Percentiles rank a stretch among this genome's conserved stretches.
phyloP scores from a whole-genome alignment of 2,797 vertebrate genomes.

The Momotus momota region DNA sequence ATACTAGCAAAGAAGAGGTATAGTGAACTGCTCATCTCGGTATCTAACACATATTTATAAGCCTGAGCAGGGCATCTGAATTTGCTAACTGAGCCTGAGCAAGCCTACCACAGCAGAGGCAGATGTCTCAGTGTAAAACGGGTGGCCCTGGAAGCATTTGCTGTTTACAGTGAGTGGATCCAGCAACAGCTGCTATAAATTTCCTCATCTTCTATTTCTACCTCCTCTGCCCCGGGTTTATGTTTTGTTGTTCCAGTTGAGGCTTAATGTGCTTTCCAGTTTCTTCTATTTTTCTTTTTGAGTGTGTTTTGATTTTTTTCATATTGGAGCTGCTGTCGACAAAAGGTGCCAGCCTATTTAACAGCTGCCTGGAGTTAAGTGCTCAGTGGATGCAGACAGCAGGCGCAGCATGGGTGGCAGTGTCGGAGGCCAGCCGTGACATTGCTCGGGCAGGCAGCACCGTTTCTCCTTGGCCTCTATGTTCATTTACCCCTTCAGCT shows the following conservation, averaged over 20 bases:
- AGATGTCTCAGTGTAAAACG: neutral
- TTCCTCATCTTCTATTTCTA: slow-evolving; percentile 5
- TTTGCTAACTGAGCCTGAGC: neutral
- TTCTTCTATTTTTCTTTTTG: slow-evolving; percentile 34
- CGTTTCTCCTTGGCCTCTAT: neutral
- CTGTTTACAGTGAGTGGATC: neutral
- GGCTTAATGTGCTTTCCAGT: slow-evolving; percentile 17
- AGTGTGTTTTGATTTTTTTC: slow-evolving; percentile 15
- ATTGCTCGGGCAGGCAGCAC: neutral
- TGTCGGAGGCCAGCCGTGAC: neutral
- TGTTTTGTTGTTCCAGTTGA: slow-evolving; percentile 16
- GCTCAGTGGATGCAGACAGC: neutral
- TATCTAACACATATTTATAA: neutral
- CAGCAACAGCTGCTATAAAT: neutral
- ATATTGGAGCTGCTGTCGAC: neutral
- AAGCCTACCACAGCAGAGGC: neutral
- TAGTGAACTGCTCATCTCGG: neutral
- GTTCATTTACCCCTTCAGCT: neutral
- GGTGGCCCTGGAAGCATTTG: neutral
- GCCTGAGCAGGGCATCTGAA: neutral
- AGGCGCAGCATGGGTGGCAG: neutral
- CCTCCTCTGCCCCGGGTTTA: neutral
- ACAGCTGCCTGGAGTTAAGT: slow-evolving; percentile 23
- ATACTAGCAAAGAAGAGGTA: neutral
- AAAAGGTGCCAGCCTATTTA: slow-evolving; percentile 29